A percentile compares a stretch with the other conserved stretches of the same genome.
Conservation (phyloP, 2,888 invertebrate species). For the Scrobipalpa costella region DNA sequence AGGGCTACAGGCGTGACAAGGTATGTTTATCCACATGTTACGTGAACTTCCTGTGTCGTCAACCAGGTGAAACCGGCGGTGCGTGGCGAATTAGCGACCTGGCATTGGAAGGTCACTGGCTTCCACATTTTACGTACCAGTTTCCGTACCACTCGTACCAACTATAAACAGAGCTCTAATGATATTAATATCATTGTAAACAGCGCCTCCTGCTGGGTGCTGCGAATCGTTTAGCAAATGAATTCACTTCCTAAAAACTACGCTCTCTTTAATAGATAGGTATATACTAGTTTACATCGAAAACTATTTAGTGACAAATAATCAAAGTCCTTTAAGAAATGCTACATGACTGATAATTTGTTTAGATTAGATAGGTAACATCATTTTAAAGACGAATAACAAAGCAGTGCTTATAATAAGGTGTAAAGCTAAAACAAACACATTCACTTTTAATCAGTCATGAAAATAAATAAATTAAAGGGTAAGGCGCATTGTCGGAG, state of each 20-base stretch:
- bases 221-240: not conserved
- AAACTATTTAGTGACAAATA: too few species aligned
- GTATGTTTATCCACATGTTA: conserved; percentile 23
- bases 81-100: conserved; percentile 59
- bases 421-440: too few species aligned
- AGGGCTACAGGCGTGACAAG: too few species aligned
- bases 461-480: too few species aligned
- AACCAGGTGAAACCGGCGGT: conserved; percentile 54
- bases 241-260: not conserved
- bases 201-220: conserved; percentile 2
- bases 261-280: not conserved
- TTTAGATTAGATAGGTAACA: too few species aligned
- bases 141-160: conserved; percentile 18
- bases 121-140: conserved; percentile 37
- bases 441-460: too few species aligned
- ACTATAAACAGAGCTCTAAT: conserved; percentile 23
- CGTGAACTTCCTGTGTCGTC: conserved; percentile 48
- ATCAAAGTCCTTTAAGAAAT: too few species aligned
- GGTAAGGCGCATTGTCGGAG: too few species aligned
- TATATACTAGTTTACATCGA: too few species aligned
- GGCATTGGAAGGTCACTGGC: conserved; percentile 58
- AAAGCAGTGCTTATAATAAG: too few species aligned
- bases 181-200: conserved; percentile 18
- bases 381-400: too few species aligned
- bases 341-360: too few species aligned